Conservation (phyloP, 1,140 invertebrate genomes). For the Pomacea maculata region DNA sequence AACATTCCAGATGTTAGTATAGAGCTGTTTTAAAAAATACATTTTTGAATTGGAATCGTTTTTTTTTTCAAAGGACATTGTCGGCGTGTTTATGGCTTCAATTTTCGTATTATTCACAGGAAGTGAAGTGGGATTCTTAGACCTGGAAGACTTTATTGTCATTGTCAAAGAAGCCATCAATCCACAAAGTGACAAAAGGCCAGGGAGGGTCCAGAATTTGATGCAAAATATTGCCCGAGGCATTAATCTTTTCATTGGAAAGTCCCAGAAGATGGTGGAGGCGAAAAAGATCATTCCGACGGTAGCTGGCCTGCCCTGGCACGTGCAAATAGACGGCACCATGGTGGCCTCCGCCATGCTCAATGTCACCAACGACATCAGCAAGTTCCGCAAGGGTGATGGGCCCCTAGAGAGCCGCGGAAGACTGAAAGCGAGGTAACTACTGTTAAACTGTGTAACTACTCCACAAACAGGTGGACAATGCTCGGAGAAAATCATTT, state of each 20-base stretch:
- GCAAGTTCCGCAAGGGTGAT: not conserved
- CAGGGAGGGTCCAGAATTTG: not conserved
- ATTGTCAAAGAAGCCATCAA: not conserved
- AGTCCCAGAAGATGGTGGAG: conserved; percentile 21
- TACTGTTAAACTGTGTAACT: not conserved
- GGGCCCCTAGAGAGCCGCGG: not conserved
- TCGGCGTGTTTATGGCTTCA: not conserved
- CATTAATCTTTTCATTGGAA: conserved; percentile 4
- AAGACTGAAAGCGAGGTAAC: not conserved
- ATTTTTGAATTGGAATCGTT: not conserved
- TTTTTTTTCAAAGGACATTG: not conserved
- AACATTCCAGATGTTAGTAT: not conserved
- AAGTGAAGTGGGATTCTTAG: not conserved
- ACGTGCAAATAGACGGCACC: not conserved
- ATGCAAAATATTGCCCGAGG: not conserved
- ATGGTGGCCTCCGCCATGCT: conserved; percentile 16
- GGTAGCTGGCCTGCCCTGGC: not conserved
- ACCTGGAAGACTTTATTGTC: not conserved
- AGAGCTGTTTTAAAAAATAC: not conserved
- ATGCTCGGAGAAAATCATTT: not conserved
- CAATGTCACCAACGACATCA: not conserved
- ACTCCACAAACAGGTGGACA: not conserved
- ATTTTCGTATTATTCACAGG: not conserved
- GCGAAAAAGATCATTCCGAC: conserved; percentile 4
- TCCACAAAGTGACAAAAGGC: not conserved